Evolutionary conservation across 2,113 vertebrate species (phyloP).

Genomic region (Phoenicopterus ruber): DNA sequence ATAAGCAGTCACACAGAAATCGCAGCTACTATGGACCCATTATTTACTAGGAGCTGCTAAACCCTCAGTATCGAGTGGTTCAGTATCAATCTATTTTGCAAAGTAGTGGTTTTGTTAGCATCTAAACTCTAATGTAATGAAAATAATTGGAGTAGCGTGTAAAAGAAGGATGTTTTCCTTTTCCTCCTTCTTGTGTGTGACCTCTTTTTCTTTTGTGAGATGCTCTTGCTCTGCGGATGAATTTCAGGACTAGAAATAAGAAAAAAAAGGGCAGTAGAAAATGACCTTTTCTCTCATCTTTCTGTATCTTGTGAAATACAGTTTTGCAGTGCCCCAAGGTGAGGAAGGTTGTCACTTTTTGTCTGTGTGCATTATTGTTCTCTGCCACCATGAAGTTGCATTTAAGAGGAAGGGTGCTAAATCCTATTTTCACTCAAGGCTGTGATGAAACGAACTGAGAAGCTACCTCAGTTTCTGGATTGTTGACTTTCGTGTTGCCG

Average conservation of each 20-base stretch:
- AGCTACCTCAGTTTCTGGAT: not conserved
- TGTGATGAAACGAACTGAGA: constrained; percentile 7
- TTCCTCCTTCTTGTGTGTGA: not conserved
- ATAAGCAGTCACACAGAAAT: not conserved
- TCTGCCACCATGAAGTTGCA: not conserved
- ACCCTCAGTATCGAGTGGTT: not conserved
- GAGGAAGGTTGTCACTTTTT: constrained; percentile 48
- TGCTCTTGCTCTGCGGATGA: not conserved
- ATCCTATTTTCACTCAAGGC: constrained; percentile 13
- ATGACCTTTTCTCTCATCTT: constrained; percentile 60
- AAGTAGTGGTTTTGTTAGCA: not conserved
- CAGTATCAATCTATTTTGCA: not conserved
- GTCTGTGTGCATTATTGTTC: constrained; percentile 39
- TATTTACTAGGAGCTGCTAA: not conserved
- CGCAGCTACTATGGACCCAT: not conserved
- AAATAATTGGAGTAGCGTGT: not conserved
- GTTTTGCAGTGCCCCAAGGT: constrained; percentile 50
- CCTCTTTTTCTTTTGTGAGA: constrained; percentile 10
- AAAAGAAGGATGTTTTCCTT: not conserved
- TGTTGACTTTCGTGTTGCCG: not conserved
- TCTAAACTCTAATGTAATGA: not conserved
- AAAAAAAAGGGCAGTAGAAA: not conserved
- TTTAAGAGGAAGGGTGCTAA: constrained; percentile 50
- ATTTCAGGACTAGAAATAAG: not conserved
- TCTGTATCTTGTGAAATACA: constrained; percentile 46